These are phyloP conservation scores for Catamblyrhynchus diadema DNA, from an alignment of 2,797 vertebrate species.

Conservation along the genomic window DNA sequence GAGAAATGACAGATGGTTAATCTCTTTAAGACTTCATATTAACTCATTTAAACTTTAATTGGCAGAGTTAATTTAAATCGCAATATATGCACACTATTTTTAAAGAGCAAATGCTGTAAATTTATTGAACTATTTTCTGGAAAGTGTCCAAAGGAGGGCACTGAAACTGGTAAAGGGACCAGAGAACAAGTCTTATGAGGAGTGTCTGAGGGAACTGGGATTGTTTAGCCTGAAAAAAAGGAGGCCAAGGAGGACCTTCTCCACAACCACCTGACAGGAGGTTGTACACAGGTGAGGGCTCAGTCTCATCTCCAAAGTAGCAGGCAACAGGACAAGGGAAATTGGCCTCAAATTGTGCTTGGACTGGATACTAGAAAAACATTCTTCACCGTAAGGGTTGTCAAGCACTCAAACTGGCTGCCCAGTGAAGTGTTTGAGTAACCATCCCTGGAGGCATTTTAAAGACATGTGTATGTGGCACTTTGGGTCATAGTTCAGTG, in stretches of 20 bases:
- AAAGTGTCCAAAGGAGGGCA: not conserved
- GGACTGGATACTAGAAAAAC: not conserved
- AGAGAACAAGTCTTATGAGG: not conserved
- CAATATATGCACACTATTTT: not conserved
- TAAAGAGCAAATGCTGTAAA: not conserved
- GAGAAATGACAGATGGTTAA: slow-evolving; percentile 33
- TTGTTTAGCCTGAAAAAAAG: not conserved
- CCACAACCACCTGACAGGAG: not conserved
- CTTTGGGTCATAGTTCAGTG: not conserved
- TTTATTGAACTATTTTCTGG: not conserved
- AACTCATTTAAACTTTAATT: slow-evolving; percentile 31
- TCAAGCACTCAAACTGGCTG: not conserved
- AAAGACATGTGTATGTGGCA: not conserved
- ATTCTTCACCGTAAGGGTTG: not conserved
- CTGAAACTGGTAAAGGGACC: not conserved
- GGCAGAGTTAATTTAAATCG: not conserved
- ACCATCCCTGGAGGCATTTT: not conserved
- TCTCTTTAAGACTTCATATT: slow-evolving; percentile 3
- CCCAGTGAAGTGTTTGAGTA: not conserved
- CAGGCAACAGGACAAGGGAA: not conserved
- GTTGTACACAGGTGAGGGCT: not conserved
- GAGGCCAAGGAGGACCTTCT: not conserved
- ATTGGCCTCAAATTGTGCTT: not conserved
- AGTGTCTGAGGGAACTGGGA: not conserved
- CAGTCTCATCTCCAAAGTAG: not conserved